Evolutionary conservation across 2,113 vertebrate genomes (phyloP), one percentile per base, ranked within the genome.

Genomic region (Elanoides forficatus): DNA sequence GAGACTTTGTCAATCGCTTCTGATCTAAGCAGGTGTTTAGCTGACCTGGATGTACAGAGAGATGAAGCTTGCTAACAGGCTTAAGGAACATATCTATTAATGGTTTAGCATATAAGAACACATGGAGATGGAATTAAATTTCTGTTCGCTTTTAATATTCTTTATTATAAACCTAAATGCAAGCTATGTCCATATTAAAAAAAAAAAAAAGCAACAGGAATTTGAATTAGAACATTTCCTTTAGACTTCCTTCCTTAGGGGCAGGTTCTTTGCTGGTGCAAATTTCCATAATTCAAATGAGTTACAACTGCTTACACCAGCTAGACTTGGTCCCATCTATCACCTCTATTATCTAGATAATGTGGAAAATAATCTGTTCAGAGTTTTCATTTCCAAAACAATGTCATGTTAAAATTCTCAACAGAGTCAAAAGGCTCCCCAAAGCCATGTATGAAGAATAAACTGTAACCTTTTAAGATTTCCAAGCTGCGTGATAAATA

Each of bases 381-480:
- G 83, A 91, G 71, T 84, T 91, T 96, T 95, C 82, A 82, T 92
- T 91, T 97, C 82, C 73, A 94, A 96, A 95, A 84, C 84, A 94
- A 74, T 72, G 90, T 93, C 79, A 81, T 32, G 89, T 95, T 95
- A 88, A 87, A 92, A 92, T 92, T 94, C 93, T 95, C 80, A 62
- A 60, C 71, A 91, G 67, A 95, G 81, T 79, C 75, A 90, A 92
- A 89, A 96, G 63, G 75, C 85, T 97, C 93, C 89, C 92, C 58
- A 93, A 96, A 97, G 95, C 79, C 87, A 88, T 66, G 67, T 81
- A 91, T 81, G 79, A 96, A 80, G 93, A 97, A 96, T 88, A 95
- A 93, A 96, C 81, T 85, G 88, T 74, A 97, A 95, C 94, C 93
- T 95, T 96, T 94, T 81, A 97, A 96, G 95, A 90, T 96, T 96